Base-by-base conservation (phyloP, 2,888 invertebrate genomes). In the Ypsolopha scabrella region DNA sequence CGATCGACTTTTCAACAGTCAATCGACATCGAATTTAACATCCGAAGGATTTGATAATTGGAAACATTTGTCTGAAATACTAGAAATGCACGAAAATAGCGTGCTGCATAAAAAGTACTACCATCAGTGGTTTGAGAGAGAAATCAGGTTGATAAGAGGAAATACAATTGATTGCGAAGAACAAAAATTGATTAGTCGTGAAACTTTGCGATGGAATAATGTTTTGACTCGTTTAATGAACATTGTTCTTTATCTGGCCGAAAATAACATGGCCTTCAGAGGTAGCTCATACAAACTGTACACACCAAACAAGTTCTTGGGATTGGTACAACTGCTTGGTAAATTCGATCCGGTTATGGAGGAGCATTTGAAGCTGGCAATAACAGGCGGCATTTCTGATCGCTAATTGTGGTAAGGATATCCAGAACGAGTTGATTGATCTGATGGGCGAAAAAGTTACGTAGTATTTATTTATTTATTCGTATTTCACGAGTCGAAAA, bases 311-410 rank as follows among this genome's bases (percentile, higher is more conserved):
- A 67, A 67, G 56, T 68, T 65, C 49, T 61, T 67, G 51, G 62
- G 61, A 49, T 58, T 65, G 54, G 60, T 65, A 54, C 62, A 69
- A 65, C 51, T 68, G 57, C 53, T 68, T 54, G 65, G 60, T 50
- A 67, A 65, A 59, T 67, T 66, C 62, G 65, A 67, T 63, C 61
- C 58, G 51, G 57, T 67, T 50, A 64, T 66, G 63, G 51, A 63
- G 55, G 62, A 67, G 56, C 63, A 67, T 57, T 56, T 65, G 53
- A 57, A 55, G 57, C 57, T 61, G 55, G 60, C 58, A 59, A 53
- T 60, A 51, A 63, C 57, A 50, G 57, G 56, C 54, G 58, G 60
- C 55, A 39, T 24, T 24, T 24, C 24, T 24, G 24, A 24, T 24
- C 24, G 4, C 24, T 24, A 24, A n/a, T 56, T 63, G 60, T 45